These are phyloP conservation scores for Epizoanthus rinbou DNA, from an alignment of 92 coral and sea anemone genomes.

Conservation along the genomic window DNA sequence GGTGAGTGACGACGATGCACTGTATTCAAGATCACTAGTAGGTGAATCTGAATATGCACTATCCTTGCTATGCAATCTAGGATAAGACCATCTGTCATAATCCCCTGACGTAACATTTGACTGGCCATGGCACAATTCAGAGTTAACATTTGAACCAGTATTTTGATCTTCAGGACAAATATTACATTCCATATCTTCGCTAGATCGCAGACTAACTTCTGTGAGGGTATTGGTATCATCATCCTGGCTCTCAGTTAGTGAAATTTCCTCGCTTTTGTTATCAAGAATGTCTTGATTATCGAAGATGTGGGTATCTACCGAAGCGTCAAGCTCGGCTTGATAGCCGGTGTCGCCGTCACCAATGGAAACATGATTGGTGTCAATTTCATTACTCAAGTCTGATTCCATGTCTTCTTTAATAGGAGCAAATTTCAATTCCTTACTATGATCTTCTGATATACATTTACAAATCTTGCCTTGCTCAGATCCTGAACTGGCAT, in stretches of 20 bases:
- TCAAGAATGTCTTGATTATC: slow-evolving; percentile 17
- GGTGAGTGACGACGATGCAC: slow-evolving; percentile 82
- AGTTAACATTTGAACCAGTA: neutral
- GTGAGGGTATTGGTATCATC: slow-evolving; percentile 6
- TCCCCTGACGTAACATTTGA: slow-evolving; percentile 13
- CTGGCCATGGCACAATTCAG: neutral
- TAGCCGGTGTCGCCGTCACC: slow-evolving; percentile 4
- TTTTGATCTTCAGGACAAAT: neutral
- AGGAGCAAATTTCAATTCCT: neutral
- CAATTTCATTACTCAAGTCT: neutral
- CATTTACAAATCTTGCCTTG: neutral
- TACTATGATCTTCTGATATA: slow-evolving; percentile 1
- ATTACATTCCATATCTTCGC: neutral
- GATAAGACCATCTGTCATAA: slow-evolving; percentile 24
- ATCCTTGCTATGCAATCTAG: slow-evolving; percentile 48
- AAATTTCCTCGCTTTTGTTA: neutral
- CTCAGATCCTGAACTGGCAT: neutral
- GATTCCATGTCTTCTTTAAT: slow-evolving; percentile 8
- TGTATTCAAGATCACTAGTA: slow-evolving; percentile 83
- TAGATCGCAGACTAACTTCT: slow-evolving; percentile 3
- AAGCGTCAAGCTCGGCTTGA: neutral
- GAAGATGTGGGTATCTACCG: no score
- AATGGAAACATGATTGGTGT: neutral
- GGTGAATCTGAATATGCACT: slow-evolving; percentile 80
- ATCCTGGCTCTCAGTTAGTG: slow-evolving; percentile 11